phyloP scores from a whole-genome alignment of 2,888 invertebrate species.

The Drosophila mercatorum region DNA sequence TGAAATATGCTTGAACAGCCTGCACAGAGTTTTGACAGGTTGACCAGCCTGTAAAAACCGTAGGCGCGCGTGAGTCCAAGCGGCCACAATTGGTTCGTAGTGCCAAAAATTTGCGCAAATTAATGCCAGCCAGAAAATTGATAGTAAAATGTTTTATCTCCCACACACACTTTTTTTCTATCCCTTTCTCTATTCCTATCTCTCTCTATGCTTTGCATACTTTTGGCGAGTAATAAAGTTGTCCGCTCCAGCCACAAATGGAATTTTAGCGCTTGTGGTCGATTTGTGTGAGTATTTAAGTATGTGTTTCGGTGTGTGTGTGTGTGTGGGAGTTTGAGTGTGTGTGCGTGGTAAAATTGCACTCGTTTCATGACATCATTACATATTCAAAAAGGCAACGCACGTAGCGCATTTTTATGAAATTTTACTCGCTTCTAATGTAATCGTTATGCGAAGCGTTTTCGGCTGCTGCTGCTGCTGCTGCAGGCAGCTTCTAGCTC shows the following conservation, averaged over 20 bases:
- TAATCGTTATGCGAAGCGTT: slow-evolving; percentile 70
- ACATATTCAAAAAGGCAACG: slow-evolving; percentile 76
- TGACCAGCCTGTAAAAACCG: slow-evolving; percentile 40
- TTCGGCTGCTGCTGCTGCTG: slow-evolving; percentile 38
- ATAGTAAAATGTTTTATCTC: slow-evolving; percentile 62
- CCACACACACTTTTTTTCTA: slow-evolving; percentile 17
- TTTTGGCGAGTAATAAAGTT: slow-evolving; percentile 68
- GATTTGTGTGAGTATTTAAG: slow-evolving; percentile 47
- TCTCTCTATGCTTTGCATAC: slow-evolving; percentile 36
- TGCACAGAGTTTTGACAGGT: slow-evolving; percentile 63
- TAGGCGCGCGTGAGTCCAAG: slow-evolving; percentile 44
- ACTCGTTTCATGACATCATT: slow-evolving; percentile 66
- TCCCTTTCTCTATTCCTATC: neutral
- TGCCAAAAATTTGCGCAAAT: slow-evolving; percentile 69
- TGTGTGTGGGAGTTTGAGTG: slow-evolving; percentile 20
- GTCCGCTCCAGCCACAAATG: slow-evolving; percentile 65
- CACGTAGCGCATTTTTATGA: slow-evolving; percentile 75
- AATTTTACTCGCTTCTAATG: slow-evolving; percentile 77
- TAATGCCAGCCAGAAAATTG: slow-evolving; percentile 65
- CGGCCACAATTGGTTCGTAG: slow-evolving; percentile 67
- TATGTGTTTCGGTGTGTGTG: slow-evolving; percentile 19
- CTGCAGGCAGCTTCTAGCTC: slow-evolving; percentile 22
- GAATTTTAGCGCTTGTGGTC: slow-evolving; percentile 72
- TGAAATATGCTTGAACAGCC: slow-evolving; percentile 34
- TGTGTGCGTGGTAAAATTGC: slow-evolving; percentile 68